Conservation (phyloP, 2,888 invertebrate genomes). For the Apodemia duryi region DNA sequence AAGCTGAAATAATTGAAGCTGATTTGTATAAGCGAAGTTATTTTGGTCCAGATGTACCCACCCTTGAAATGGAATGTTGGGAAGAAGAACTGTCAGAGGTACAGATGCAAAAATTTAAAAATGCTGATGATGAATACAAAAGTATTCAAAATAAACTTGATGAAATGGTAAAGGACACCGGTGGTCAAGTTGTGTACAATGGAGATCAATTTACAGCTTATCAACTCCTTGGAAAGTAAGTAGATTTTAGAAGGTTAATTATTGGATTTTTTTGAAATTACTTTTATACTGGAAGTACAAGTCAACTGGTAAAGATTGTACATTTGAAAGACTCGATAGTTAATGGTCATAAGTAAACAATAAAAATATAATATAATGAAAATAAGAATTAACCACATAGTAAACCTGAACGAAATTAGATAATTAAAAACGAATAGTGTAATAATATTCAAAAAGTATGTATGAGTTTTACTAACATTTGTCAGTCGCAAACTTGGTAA, state of each 20-base stretch:
- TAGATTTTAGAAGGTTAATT: conserved; percentile 25
- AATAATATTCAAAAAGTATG: too few species aligned
- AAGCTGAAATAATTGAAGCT: conserved; percentile 71
- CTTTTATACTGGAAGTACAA: too few species aligned
- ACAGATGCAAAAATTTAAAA: conserved; percentile 81
- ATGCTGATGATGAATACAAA: conserved; percentile 83
- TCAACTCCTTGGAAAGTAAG: conserved; percentile 80
- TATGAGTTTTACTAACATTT: too few species aligned
- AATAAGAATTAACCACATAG: too few species aligned
- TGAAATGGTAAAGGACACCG: conserved; percentile 76
- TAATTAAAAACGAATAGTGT: too few species aligned
- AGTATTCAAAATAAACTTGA: conserved; percentile 81
- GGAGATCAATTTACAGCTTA: conserved; percentile 83
- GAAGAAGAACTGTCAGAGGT: conserved; percentile 84
- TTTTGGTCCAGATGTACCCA: conserved; percentile 74
- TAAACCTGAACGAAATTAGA: too few species aligned
- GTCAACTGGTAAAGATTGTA: too few species aligned
- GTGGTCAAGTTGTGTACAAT: conserved; percentile 82
- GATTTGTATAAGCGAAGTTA: conserved; percentile 69
- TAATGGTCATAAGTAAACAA: too few species aligned
- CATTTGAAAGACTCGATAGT: too few species aligned
- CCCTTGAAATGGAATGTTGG: conserved; percentile 84
- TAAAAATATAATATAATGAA: too few species aligned
- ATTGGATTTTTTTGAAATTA: background rate
- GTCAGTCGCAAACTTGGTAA: too few species aligned